Conservation (phyloP, 2,888 invertebrate genomes). For the Ochlodes sylvanus region DNA sequence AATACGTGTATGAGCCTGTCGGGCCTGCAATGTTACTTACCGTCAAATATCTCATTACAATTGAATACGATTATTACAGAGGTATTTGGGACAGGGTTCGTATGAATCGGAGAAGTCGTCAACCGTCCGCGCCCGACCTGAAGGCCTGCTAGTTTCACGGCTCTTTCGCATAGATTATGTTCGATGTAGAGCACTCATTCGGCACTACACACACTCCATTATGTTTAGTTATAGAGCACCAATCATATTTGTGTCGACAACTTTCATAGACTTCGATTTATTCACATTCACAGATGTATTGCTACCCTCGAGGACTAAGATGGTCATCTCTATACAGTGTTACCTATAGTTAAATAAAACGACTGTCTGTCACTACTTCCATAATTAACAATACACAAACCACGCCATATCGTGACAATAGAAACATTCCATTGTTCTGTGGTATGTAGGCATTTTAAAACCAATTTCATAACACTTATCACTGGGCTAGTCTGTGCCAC, state of each 20-base stretch:
- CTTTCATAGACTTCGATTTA: no score
- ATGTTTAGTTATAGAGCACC: no score
- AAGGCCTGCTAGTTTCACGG: conserved; percentile 67
- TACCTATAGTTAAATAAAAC: no score
- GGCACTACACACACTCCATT: neutral
- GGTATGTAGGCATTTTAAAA: conserved; percentile 12
- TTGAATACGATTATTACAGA: conserved; percentile 47
- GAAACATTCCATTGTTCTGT: neutral
- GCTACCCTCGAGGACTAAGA: no score
- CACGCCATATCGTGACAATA: no score
- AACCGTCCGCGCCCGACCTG: conserved; percentile 65
- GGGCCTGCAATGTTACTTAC: conserved; percentile 1
- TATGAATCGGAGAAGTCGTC: conserved; percentile 60
- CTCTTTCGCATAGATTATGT: conserved; percentile 48
- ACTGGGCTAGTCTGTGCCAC: conserved; percentile 11
- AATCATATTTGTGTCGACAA: no score
- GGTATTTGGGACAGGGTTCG: conserved; percentile 62
- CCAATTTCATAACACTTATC: neutral
- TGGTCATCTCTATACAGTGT: no score
- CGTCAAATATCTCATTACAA: conserved; percentile 17
- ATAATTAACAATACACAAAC: no score
- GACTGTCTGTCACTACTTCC: no score
- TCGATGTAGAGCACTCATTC: conserved; percentile 38
- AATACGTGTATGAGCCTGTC: neutral
- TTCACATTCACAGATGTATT: no score